Evolutionary conservation across 1,140 invertebrate species (phyloP), one percentile per base, ranked within the genome.

Genomic region (Pseudomyrmex pallidus): DNA sequence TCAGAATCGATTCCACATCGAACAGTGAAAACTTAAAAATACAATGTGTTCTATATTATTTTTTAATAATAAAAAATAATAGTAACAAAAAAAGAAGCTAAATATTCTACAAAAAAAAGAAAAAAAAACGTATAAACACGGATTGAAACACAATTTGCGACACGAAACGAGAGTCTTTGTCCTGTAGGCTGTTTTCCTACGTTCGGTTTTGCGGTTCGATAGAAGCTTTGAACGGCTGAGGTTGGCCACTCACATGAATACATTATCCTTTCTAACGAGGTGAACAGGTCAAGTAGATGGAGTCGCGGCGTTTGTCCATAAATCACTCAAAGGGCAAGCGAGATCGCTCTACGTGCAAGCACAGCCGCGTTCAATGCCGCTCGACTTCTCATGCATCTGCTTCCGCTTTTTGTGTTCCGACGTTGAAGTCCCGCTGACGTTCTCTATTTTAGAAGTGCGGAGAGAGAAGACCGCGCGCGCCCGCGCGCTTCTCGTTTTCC

Each of bases 191-290:
- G 59, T 80, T 72, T 72, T 72, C 20, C 12, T 78, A 67, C 17
- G 44, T 72, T 63, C 35, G 77, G 64, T 63, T 88, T 88, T 48
- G 64, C 56, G 20, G 46, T 61, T 80, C 54, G 74, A 83, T 74
- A 74, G 72, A 52, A 62, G 52, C 46, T 61, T 35, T 74, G 85
- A 68, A 52, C 57, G 73, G 22, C 50, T 68, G 76, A 86, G 82
- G 76, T 82, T 88, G 85, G 77, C 80, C 78, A 83, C 86, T 93
- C 92, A 90, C 92, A 91, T 92, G 91, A 92, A 92, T 93, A 92
- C 90, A 91, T 92, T 92, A 93, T 92, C 90, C 91, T 91, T 91
- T 91, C 85, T 90, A 93, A 93, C 91, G 91, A 92, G 91, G 92
- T 90, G 92, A 92, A 92, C 91, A 92, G 92, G 91, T 92, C 91